Conservation (phyloP, 2,113 vertebrate species). For the Lichenostomus cassidix region DNA sequence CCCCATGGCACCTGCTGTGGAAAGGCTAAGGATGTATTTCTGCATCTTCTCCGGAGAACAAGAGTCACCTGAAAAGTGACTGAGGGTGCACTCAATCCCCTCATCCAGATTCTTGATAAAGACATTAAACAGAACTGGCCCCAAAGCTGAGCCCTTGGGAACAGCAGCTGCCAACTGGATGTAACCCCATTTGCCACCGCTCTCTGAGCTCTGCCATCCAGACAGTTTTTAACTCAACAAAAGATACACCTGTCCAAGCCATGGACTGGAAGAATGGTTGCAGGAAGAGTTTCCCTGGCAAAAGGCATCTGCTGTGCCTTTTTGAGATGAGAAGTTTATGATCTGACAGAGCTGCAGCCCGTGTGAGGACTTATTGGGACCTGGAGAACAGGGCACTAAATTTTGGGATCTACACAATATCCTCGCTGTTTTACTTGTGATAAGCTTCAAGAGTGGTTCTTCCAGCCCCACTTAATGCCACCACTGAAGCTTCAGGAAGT, state of each 20-base stretch:
- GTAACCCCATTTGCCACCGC: not conserved
- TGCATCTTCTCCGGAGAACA: not conserved
- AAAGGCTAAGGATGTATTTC: not conserved
- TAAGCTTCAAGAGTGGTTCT: not conserved
- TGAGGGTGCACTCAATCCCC: not conserved
- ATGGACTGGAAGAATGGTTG: not conserved
- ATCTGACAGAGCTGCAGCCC: not conserved
- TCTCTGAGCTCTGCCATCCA: not conserved
- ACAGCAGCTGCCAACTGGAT: accelerated
- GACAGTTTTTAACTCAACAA: not conserved
- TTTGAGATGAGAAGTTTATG: accelerated
- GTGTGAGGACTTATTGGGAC: accelerated
- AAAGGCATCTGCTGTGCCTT: not conserved
- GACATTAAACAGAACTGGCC: not conserved
- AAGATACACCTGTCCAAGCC: not conserved
- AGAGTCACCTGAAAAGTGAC: not conserved
- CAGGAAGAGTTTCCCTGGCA: not conserved
- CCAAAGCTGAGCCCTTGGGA: not conserved
- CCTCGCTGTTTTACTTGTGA: not conserved
- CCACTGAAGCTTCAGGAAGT: not conserved
- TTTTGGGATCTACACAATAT: not conserved
- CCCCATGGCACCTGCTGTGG: accelerated
- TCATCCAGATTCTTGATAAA: not conserved
- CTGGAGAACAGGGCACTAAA: not conserved
- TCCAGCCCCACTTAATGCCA: not conserved